Percentiles rank a stretch among this genome's conserved stretches.
These are phyloP conservation scores for Calameuta filiformis DNA, from an alignment of 2,888 invertebrate genomes.

Conservation along the genomic window DNA sequence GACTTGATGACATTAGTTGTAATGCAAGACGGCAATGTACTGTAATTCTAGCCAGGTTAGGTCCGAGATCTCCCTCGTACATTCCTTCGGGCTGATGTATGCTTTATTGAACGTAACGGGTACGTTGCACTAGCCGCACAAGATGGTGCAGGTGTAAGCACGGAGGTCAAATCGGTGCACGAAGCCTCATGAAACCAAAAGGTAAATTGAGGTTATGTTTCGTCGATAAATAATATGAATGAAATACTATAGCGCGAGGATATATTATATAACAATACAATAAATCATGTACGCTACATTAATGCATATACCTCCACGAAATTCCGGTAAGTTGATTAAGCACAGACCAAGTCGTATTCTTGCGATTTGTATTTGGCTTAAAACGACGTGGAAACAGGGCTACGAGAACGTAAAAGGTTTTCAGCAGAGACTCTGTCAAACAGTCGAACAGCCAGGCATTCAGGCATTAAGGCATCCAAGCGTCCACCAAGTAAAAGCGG, in stretches of 20 bases:
- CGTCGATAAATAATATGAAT: background rate
- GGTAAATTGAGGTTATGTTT: background rate
- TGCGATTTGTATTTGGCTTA: background rate
- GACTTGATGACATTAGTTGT: too few relatives aligned
- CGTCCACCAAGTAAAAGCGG: background rate
- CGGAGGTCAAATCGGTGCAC: background rate
- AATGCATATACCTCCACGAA: background rate
- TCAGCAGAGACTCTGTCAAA: background rate
- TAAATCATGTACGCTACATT: background rate
- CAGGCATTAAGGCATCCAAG: background rate
- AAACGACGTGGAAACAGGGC: background rate
- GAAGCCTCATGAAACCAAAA: background rate
- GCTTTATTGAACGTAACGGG: background rate
- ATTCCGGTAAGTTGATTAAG: background rate
- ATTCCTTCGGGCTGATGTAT: background rate
- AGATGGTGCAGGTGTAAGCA: background rate
- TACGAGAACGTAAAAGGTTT: background rate
- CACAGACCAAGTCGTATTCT: background rate
- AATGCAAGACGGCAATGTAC: too few relatives aligned
- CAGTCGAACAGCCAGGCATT: background rate
- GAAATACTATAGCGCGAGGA: background rate
- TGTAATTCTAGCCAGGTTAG: background rate
- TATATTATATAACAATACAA: background rate
- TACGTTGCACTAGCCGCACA: background rate
- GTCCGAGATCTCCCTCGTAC: background rate